Percentiles rank a stretch among this genome's conserved stretches.
These are phyloP conservation scores for Bufo bufo DNA, from an alignment of 2,113 vertebrate genomes.

Conservation along the genomic window DNA sequence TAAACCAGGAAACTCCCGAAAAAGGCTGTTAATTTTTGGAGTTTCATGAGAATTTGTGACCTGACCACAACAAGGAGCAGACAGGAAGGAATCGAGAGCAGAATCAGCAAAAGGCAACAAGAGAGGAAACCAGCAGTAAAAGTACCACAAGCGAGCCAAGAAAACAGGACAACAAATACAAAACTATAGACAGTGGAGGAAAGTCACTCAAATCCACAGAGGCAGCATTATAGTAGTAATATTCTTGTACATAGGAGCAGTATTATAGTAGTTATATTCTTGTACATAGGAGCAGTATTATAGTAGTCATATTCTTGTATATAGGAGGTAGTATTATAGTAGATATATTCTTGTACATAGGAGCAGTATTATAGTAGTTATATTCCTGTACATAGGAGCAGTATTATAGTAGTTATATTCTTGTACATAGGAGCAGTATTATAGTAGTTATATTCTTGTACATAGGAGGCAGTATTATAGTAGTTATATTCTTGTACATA, in stretches of 20 bases:
- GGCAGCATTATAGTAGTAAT: too few relatives aligned
- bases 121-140: neutral
- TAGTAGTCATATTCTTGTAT: too few relatives aligned
- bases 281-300: too few relatives aligned
- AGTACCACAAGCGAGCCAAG: neutral
- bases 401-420: conserved; percentile 6
- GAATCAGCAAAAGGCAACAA: conserved; percentile 6
- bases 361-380: neutral
- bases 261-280: too few relatives aligned
- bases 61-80: conserved; percentile 27
- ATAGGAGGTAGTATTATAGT: neutral
- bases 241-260: too few relatives aligned
- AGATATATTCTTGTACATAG: neutral
- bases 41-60: conserved; percentile 38
- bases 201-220: too few relatives aligned
- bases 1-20: neutral
- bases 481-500: neutral
- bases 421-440: neutral
- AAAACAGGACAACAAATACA: neutral
- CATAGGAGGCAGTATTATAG: neutral
- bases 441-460: conserved; percentile 7
- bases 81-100: conserved; percentile 12
- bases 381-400: neutral
- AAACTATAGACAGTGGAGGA: neutral
- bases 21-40: neutral